phyloP scores from a whole-genome alignment of 1,140 invertebrate genomes.

The Prorops nasuta region DNA sequence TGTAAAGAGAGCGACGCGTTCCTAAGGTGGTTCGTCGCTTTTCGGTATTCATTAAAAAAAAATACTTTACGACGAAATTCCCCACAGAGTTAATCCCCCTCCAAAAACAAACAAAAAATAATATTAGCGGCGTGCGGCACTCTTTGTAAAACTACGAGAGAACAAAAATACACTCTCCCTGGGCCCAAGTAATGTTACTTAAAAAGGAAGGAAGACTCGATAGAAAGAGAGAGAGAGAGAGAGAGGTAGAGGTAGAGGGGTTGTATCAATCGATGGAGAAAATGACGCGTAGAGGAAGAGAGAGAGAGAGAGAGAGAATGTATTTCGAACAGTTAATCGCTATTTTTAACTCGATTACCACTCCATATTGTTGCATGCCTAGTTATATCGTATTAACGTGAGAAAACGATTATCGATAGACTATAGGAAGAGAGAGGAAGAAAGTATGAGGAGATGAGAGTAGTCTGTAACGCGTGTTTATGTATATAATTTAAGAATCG shows the following conservation, averaged over 20 bases:
- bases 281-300: slow-evolving; percentile 5
- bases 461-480: too few species aligned
- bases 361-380: slow-evolving; percentile 55
- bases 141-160: slow-evolving; percentile 33
- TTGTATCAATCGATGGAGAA: too few species aligned
- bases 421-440: slow-evolving; percentile 23
- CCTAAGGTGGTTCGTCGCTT: too few species aligned
- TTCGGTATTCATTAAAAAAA: too few species aligned
- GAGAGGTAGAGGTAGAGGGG: not conserved
- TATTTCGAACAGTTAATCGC: slow-evolving; percentile 33
- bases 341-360: slow-evolving; percentile 47
- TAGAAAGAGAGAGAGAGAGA: slow-evolving; percentile 3
- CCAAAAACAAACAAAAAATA: slow-evolving; percentile 14
- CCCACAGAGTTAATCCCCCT: too few species aligned
- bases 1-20: too few species aligned
- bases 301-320: slow-evolving; percentile 16
- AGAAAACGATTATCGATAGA: slow-evolving; percentile 19
- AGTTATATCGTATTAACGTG: slow-evolving; percentile 45
- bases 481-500: too few species aligned
- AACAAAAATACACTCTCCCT: slow-evolving; percentile 45
- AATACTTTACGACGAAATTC: too few species aligned
- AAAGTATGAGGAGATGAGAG: slow-evolving; percentile 23
- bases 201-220: slow-evolving; percentile 19
- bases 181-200: slow-evolving; percentile 54
- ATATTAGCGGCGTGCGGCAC: slow-evolving; percentile 36